Conservation (phyloP, 23 tunicate species). For the Ascidia mentula region DNA sequence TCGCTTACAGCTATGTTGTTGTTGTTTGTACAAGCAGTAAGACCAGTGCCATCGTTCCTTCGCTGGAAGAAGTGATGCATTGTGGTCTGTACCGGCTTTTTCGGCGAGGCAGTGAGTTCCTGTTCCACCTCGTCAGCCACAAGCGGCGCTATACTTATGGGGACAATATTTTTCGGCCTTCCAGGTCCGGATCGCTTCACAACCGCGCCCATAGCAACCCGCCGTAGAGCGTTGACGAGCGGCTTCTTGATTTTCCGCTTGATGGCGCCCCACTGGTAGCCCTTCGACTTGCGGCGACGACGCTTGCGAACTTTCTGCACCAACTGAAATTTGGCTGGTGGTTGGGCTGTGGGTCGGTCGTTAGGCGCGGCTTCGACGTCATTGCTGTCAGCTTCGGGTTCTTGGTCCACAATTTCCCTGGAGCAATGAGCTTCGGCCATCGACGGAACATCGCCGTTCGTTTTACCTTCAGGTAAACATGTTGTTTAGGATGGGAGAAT, state of each 20-base stretch:
- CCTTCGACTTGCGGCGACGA: conserved; percentile 69
- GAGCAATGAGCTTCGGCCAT: background rate
- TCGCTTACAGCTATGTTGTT: conserved; percentile 13
- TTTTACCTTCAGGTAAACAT: background rate
- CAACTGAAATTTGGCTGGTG: background rate
- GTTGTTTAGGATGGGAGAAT: no score
- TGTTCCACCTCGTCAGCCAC: background rate
- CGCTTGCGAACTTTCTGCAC: conserved; percentile 15
- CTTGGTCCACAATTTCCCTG: background rate
- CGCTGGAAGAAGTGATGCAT: conserved; percentile 26
- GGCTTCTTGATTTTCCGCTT: conserved; percentile 30
- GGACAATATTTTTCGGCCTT: background rate
- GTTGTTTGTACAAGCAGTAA: conserved; percentile 8
- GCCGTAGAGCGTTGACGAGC: conserved; percentile 1
- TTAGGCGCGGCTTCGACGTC: background rate
- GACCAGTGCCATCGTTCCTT: background rate
- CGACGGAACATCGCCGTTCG: background rate
- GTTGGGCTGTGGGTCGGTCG: background rate
- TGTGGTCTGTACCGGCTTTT: conserved; percentile 23
- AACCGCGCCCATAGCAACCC: conserved; percentile 21
- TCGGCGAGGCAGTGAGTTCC: background rate
- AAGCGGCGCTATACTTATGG: conserved; percentile 10
- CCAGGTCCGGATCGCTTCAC: conserved; percentile 5
- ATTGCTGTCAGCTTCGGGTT: background rate
- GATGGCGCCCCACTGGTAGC: conserved; percentile 63